Conservation (phyloP, 2,113 vertebrate genomes). For the Oreocharis arfaki region DNA sequence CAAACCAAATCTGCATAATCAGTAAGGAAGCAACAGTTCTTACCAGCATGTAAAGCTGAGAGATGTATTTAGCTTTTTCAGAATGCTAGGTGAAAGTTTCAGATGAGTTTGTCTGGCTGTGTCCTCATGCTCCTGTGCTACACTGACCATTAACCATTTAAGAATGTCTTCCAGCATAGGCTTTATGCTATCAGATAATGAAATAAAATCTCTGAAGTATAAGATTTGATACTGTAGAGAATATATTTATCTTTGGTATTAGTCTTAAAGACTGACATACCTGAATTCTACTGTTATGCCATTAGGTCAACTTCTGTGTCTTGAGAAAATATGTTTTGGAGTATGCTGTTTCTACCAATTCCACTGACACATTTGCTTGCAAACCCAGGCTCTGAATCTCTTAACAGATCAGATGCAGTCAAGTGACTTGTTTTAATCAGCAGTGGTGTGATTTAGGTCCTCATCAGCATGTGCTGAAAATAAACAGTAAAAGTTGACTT, state of each 20-base stretch:
- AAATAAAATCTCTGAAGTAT: background rate
- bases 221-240: background rate
- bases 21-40: background rate
- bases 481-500: background rate
- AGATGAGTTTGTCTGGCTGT: background rate
- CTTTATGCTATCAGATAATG: background rate
- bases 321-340: background rate
- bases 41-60: background rate
- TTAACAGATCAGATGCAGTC: background rate
- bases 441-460: background rate
- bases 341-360: background rate
- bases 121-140: background rate
- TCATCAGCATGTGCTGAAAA: background rate
- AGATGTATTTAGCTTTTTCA: background rate
- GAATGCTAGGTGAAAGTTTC: background rate
- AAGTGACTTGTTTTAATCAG: background rate
- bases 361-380: background rate
- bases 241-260: background rate
- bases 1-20: background rate
- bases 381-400: background rate
- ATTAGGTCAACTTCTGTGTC: background rate
- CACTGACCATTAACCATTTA: background rate
- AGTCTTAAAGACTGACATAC: background rate
- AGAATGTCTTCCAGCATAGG: background rate
- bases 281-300: background rate